These are phyloP conservation scores for Iselma pallidipennis DNA, from an alignment of 2,888 invertebrate species.

Conservation along the genomic window DNA sequence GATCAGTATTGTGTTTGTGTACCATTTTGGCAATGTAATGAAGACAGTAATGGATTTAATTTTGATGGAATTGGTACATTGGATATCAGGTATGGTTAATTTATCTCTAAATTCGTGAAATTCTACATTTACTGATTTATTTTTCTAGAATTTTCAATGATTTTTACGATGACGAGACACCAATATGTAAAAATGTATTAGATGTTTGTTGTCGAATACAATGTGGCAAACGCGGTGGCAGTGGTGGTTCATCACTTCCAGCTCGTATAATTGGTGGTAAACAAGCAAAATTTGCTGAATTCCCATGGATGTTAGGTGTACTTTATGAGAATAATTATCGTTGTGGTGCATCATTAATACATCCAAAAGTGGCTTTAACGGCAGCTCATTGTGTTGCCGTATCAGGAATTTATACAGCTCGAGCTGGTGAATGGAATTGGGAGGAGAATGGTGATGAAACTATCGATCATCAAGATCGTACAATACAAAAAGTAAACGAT, in stretches of 20 bases:
- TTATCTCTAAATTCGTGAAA: neutral
- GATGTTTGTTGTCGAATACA: constrained; percentile 48
- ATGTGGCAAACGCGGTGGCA: constrained; percentile 43
- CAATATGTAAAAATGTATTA: constrained; percentile 30
- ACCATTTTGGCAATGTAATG: constrained; percentile 51
- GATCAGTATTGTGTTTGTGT: constrained; percentile 45
- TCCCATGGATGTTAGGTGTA: constrained; percentile 53
- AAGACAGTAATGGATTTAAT: constrained; percentile 45
- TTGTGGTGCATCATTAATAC: constrained; percentile 50
- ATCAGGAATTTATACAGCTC: constrained; percentile 36
- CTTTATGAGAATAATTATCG: constrained; percentile 37
- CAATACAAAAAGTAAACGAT: constrained; percentile 35
- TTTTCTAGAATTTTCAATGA: neutral
- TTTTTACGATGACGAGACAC: neutral
- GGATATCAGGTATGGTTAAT: constrained; percentile 38
- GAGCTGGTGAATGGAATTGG: constrained; percentile 54
- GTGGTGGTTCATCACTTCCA: constrained; percentile 14
- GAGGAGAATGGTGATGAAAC: constrained; percentile 43
- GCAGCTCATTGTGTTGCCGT: constrained; percentile 48
- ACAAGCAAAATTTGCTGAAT: constrained; percentile 47
- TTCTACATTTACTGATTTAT: neutral
- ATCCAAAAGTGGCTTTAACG: constrained; percentile 48
- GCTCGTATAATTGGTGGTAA: constrained; percentile 35
- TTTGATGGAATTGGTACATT: constrained; percentile 42
- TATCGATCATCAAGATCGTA: constrained; percentile 47